Evolutionary conservation across 1,140 invertebrate species (phyloP).

Genomic region (Eriosoma lanigerum): DNA sequence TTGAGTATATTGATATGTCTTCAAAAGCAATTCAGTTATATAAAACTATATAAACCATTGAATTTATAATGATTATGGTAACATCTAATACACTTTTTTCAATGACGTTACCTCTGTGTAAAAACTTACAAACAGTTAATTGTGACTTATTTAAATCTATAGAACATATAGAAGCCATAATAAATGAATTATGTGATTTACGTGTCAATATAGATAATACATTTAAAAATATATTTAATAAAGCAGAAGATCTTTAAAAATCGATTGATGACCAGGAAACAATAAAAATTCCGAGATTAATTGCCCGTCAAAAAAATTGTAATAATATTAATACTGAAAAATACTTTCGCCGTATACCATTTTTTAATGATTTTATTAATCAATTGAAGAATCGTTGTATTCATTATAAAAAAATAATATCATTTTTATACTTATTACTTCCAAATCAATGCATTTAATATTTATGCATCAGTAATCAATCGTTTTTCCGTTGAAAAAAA

Average conservation of each 20-base stretch:
- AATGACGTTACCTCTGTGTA: not conserved
- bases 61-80: not conserved
- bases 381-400: not conserved
- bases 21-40: not conserved
- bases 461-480: no score
- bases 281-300: not conserved
- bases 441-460: no score
- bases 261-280: not conserved
- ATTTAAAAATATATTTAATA: not conserved
- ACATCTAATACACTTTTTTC: not conserved
- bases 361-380: not conserved
- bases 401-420: no score
- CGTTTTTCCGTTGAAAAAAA: no score
- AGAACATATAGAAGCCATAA: not conserved
- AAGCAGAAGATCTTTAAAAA: not conserved
- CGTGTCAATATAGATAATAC: not conserved
- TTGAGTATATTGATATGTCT: not conserved
- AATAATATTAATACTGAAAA: not conserved
- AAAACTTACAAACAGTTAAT: not conserved
- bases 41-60: not conserved
- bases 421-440: no score
- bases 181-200: not conserved
- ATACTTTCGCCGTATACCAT: not conserved
- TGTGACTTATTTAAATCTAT: constrained; percentile 3
- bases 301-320: not conserved